Evolutionary conservation across 30 jellyfish, hydroid and myxozoan genomes (phyloP).

Genomic region (Aurelia aurita complex sp. Pacific): DNA sequence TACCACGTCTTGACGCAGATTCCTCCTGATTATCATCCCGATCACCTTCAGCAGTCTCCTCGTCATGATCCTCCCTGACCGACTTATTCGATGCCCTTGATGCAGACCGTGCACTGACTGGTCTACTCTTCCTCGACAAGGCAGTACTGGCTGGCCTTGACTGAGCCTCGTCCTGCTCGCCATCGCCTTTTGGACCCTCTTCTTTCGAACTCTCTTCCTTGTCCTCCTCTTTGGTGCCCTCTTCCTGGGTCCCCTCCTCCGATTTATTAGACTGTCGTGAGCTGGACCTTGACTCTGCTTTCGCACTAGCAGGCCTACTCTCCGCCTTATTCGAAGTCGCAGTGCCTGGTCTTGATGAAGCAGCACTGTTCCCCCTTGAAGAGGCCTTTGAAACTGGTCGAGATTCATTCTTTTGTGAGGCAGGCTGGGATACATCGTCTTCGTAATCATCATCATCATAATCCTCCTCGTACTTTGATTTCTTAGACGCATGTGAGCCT

Average conservation of each 20-base stretch:
- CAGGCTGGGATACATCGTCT: constrained; percentile 16
- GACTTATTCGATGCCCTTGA: no score
- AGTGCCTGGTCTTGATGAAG: constrained; percentile 28
- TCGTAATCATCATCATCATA: constrained; percentile 32
- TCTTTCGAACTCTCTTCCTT: no score
- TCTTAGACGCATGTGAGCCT: neutral
- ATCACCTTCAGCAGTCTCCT: neutral
- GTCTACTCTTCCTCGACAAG: no score
- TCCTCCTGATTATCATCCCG: no score
- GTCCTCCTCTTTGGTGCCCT: no score
- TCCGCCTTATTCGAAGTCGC: constrained; percentile 3
- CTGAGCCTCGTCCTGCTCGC: no score
- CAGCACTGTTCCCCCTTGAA: constrained; percentile 24
- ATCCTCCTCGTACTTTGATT: constrained; percentile 21
- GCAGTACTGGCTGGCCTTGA: no score
- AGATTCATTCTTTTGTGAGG: constrained; percentile 11
- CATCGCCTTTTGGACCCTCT: no score
- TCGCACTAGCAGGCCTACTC: constrained; percentile 24
- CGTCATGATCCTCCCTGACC: neutral
- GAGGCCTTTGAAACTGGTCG: constrained; percentile 35
- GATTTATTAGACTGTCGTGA: constrained; percentile 15
- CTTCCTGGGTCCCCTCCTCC: no score
- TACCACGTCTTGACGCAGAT: no score
- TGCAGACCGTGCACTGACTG: no score
- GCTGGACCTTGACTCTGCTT: constrained; percentile 2